Base-by-base conservation (phyloP, 2,888 invertebrate genomes). In the Barypeithes pellucidus region DNA sequence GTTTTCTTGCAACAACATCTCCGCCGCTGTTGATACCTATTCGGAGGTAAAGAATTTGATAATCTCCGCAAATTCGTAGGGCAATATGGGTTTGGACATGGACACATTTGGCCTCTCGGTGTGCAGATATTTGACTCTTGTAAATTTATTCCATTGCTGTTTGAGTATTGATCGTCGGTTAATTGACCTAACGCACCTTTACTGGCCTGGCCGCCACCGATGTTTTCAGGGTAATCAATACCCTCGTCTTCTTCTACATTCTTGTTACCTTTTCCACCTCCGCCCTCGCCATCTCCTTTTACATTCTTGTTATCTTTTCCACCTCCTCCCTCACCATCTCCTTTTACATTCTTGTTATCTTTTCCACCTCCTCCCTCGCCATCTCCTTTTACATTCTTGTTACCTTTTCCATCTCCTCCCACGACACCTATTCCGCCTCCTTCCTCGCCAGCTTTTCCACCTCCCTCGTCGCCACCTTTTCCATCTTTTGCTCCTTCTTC, bases 41-140 rank as follows among this genome's bases (percentile, higher is more conserved):
- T 24, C 0, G 43, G 24, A 11, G 20, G 22, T 22, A 12, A 59
- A 20, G 7, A 36, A 16, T n/a, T 50, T 20, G 20, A 14, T 43
- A 20, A 29, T 12, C 18, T 22, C 3, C 66, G 59, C 4, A 47
- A 24, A 18, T 71, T 71, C 1, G 71, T 50, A 4, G 71, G 71
- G 18, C 71, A 71, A 24, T 24, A 18, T n/a, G 65, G 65, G 20
- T 71, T 71, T 3, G 66, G 50, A 29, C 71, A 71, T 33, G 33
- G 52, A 18, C 61, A 63, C 7, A 33, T 20, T 36, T 61, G 65
- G 12, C 47, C 16, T 54, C 57, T 72, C 20, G 72, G 61, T 20
- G 67, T 72, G 36, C 67, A 67, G n/a, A 65, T 45, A 20, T 57
- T 36, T 18, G 29, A n/a, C n/a, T 20, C 66, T 18, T 5, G 9